These are phyloP conservation scores for Lasioglossum leucozonium DNA, from an alignment of 2,888 invertebrate species.

Conservation along the genomic window DNA sequence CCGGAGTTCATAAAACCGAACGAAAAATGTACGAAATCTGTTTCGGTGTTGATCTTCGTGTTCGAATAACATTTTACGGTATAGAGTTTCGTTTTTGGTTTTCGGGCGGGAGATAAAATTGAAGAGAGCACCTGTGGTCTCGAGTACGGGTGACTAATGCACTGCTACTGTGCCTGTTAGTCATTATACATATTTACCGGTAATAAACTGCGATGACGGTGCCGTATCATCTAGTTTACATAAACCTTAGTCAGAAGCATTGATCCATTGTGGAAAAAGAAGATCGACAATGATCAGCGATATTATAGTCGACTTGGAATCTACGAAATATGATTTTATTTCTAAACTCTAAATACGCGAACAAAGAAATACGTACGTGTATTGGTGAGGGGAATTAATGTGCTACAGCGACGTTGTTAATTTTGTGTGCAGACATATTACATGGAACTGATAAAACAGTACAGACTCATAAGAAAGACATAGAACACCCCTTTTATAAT, in stretches of 20 bases:
- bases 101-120: not conserved
- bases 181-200: not conserved
- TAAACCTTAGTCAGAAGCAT: not conserved
- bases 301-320: not conserved
- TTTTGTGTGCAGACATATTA: not conserved
- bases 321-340: not conserved
- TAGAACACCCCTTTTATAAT: not conserved
- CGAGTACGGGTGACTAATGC: not conserved
- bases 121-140: not conserved
- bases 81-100: not conserved
- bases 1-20: not conserved
- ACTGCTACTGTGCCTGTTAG: not conserved
- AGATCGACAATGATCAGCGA: not conserved
- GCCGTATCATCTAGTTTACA: not conserved
- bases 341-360: too few relatives aligned
- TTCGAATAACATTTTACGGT: not conserved
- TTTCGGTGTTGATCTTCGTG: not conserved
- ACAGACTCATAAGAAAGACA: not conserved
- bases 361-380: too few relatives aligned
- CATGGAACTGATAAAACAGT: not conserved
- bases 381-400: too few relatives aligned
- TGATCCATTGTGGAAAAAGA: not conserved
- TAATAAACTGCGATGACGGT: not conserved
- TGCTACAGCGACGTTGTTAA: too few relatives aligned
- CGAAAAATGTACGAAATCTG: not conserved